Percentiles rank a stretch among this genome's conserved stretches.
phyloP scores from a whole-genome alignment of 2,888 invertebrate species.

The Chrysolina oricalcia region DNA sequence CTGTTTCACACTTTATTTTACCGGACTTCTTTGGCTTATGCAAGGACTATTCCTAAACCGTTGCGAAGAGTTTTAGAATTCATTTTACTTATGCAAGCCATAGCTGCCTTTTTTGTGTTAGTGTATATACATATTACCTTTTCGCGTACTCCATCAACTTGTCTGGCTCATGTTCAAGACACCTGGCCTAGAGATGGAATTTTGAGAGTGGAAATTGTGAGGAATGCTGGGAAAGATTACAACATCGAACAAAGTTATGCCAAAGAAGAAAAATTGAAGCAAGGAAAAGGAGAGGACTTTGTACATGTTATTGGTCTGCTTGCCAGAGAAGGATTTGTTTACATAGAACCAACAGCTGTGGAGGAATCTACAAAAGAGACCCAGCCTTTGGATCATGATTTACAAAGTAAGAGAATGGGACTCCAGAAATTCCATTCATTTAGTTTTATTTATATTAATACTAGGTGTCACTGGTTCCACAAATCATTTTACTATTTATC shows the following conservation, averaged over 20 bases:
- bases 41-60: constrained; percentile 89
- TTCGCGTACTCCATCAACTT: constrained; percentile 93
- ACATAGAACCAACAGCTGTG: constrained; percentile 80
- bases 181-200: constrained; percentile 98
- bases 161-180: constrained; percentile 89
- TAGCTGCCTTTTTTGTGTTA: constrained; percentile 90
- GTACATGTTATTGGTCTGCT: constrained; percentile 78
- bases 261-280: constrained; percentile 83
- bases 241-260: constrained; percentile 88
- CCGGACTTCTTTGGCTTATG: constrained; percentile 93
- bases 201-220: constrained; percentile 89
- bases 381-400: constrained; percentile 61
- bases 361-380: constrained; percentile 72
- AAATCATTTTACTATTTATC: too few relatives aligned
- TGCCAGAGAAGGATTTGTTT: constrained; percentile 80
- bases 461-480: too few relatives aligned
- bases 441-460: too few relatives aligned
- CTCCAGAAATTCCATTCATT: neutral
- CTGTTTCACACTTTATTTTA: constrained; percentile 96
- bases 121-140: constrained; percentile 97
- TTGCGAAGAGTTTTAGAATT: constrained; percentile 89
- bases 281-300: constrained; percentile 78
- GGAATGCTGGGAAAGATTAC: constrained; percentile 82
- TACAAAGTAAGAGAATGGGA: constrained; percentile 52
- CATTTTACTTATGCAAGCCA: constrained; percentile 85